Base-by-base conservation (phyloP, 2,113 vertebrate species). In the Bubo bubo region DNA sequence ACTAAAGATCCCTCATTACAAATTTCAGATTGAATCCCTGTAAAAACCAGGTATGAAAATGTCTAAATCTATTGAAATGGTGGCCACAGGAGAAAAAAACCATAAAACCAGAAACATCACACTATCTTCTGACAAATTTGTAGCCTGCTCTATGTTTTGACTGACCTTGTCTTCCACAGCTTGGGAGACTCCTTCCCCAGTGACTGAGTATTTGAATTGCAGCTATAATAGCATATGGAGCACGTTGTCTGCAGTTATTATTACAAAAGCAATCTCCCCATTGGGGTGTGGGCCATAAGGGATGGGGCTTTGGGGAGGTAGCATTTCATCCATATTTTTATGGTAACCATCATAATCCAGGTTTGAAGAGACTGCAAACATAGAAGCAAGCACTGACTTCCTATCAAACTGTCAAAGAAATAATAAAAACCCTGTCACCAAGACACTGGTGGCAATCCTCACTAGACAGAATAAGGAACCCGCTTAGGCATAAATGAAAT, bases 221-320 rank as follows among this genome's bases (percentile, higher is more conserved):
- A 98, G 97, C 97, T 98, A 98, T 95, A 98, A 98, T 94, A 99
- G 97, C 53, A 97, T 98, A 96, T 97, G 98, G 96, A 99, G 98
- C 72, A 98, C 95, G 85, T 97, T 98, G 97, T 98, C 98, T 37
- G 98, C 98, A 43, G 98, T 98, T 96, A 97, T 98, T 22, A 98
- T 98, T 84, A 98, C 91, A 97, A 98, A 98, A 96, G 98, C 98
- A 75, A 96, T 98, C 94, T 99, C 98, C 27, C 97, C 97, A 1
- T 98, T 98, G 94, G 98, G 98, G 93, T 98, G 98, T 23, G 98
- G 95, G 82, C 98, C 97, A 79, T 97, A 97, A 97, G 95, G 88
- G 94, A 98, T 97, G 24, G 97, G 98, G 89, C 98, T 98, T 93
- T 98, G 95, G 5, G 96, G 98, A 79, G 98, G 98, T 39, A 97